Evolutionary conservation across 2,888 invertebrate species (phyloP), one percentile per base, ranked within the genome.

Genomic region (Globia sparganii): DNA sequence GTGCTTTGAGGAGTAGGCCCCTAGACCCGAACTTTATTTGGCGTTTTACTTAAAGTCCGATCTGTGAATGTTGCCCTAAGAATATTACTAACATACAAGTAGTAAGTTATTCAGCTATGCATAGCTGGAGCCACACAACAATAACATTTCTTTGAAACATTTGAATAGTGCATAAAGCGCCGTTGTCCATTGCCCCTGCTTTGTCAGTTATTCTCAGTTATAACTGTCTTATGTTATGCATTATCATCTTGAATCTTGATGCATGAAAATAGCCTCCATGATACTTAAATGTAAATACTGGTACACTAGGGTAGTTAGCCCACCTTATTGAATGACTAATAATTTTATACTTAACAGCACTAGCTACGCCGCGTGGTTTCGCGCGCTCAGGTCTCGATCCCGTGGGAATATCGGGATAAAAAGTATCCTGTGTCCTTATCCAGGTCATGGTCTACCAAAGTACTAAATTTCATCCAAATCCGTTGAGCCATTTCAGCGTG

Each of bases 81-180:
- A 31, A 25, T 37, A 37, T n/a, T 46, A 49, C 40, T 2, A 62
- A 21, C 76, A n/a, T 49, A n/a, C n/a, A n/a, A n/a, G n/a, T n/a
- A 21, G 67, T 62, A 49, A 64, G 34, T 25, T 65, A 62, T 58
- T 71, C 62, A 72, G 40, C 34, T 71, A 67, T 77, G 86, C 78
- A 67, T n/a, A 61, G 28, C 62, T 62, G 40, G 68, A 46, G 31
- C 21, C 37, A 64, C 49, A 59, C 40, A 69, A 80, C 77, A 86
- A 72, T 70, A 72, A 71, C 58, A 83, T 72, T 83, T 83, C 85
- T 80, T 72, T 64, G 75, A 72, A 75, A 75, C 62, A 77, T 72
- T 77, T 85, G 82, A 77, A 85, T 83, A 77, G 28, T 67, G 66
- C 72, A 81, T 62, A 71, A 75, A 75, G 67, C 13, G 34, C 70